Evolutionary conservation across 1,140 invertebrate species (phyloP), one percentile per base, ranked within the genome.

Genomic region (Pollicipes pollicipes): DNA sequence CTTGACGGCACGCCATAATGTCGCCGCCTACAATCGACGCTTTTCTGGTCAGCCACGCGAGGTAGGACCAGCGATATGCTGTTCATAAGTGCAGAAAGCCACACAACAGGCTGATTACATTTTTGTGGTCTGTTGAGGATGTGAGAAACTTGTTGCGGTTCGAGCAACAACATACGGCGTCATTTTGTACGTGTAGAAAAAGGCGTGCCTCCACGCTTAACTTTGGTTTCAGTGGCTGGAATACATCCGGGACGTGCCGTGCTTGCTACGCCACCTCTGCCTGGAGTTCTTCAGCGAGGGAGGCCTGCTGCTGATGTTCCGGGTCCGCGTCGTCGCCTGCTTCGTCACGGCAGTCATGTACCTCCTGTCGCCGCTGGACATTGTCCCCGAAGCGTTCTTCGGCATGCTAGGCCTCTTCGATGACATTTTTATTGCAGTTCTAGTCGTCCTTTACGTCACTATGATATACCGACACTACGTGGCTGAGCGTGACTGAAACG

Each of bases 331-430:
- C 30, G 73, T 82, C n/a, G 73, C 84, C 1, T 80, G 80, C 70
- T 78, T 83, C 70, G 17, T 83, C 4, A 79, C 78, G 13, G 81
- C 81, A 16, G 70, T 83, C 24, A 71, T 83, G 64, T 84, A 84
- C 73, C 78, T 84, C 45, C 77, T 85, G 67, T 82, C 80, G 29
- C 83, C 83, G 1, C 74, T 85, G 6, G 83, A 84, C 74, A 80
- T 84, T 68, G 78, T 84, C 69, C 83, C 83, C 10, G 83, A 84
- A 77, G 80, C 81, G 30, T 79, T 79, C 3, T 83, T 85, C 76
- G 83, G 83, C 63, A 72, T 85, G 31, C 75, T 84, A 10, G 83
- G 83, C 45, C 78, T 84, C 70, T 72, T 84, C 3, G 83, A 84
- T 75, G 83, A 84, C 75, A 35, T 85, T 16, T 82, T 84, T 75